Evolutionary conservation across 1,140 invertebrate species (phyloP).

Genomic region (Helicoverpa zea): DNA sequence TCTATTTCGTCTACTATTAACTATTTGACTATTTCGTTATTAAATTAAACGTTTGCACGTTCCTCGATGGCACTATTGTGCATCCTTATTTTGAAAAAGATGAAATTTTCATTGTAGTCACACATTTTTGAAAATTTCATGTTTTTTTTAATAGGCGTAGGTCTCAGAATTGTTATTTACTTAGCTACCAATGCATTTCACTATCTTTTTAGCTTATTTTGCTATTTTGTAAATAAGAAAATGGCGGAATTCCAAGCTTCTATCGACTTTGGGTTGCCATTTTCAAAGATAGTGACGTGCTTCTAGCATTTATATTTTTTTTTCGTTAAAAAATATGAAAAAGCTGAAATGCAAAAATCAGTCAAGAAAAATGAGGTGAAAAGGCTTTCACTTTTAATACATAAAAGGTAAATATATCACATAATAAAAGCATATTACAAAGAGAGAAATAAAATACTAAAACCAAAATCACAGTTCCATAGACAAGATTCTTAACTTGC

Average conservation of each 20-base stretch:
- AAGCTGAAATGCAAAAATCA: slow-evolving; percentile 75
- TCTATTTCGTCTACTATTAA: slow-evolving; percentile 83
- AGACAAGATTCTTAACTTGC: slow-evolving; percentile 79
- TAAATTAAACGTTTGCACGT: slow-evolving; percentile 69
- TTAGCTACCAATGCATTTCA: slow-evolving; percentile 20
- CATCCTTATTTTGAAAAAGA: slow-evolving; percentile 48
- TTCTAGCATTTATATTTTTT: slow-evolving; percentile 44
- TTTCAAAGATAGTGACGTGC: slow-evolving; percentile 35
- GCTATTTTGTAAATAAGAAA: slow-evolving; percentile 4
- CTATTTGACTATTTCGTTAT: slow-evolving; percentile 82
- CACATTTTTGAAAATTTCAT: slow-evolving; percentile 43
- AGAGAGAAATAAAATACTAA: slow-evolving; percentile 77
- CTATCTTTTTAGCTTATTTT: slow-evolving; percentile 21
- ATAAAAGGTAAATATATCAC: slow-evolving; percentile 79
- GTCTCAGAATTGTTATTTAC: slow-evolving; percentile 28
- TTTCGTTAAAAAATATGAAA: slow-evolving; percentile 58
- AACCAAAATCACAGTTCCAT: slow-evolving; percentile 84
- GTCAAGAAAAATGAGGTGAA: slow-evolving; percentile 73
- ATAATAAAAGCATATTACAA: slow-evolving; percentile 78
- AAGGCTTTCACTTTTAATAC: slow-evolving; percentile 74
- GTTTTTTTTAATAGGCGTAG: slow-evolving; percentile 43
- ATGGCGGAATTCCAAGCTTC: slow-evolving; percentile 10
- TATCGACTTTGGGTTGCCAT: slow-evolving; percentile 6
- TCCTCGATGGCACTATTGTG: slow-evolving; percentile 69
- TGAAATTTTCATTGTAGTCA: slow-evolving; percentile 56